phyloP scores from a whole-genome alignment of 2,797 vertebrate species.

The Perodicticus potto region DNA sequence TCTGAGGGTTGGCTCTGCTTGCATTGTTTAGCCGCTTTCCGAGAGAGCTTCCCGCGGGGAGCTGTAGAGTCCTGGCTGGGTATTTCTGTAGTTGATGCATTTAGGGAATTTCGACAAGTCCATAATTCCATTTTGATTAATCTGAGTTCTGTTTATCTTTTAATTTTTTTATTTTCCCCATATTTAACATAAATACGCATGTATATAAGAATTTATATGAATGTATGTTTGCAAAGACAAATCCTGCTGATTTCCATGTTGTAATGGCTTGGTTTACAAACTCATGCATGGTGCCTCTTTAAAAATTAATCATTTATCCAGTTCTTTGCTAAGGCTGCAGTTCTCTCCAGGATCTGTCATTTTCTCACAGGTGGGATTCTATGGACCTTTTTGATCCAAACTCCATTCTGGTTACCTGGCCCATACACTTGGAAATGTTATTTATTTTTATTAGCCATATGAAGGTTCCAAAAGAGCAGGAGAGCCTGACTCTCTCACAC shows the following conservation, averaged over 20 bases:
- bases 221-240: constrained; percentile 2
- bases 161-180: background rate
- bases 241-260: background rate
- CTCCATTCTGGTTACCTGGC: background rate
- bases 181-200: background rate
- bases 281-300: constrained; percentile 37
- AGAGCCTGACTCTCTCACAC: background rate
- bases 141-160: background rate
- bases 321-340: background rate
- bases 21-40: background rate
- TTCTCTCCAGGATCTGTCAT: background rate
- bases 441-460: background rate
- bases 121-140: background rate
- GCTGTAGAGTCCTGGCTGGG: background rate
- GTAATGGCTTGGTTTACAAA: background rate
- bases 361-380: background rate
- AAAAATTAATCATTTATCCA: constrained; percentile 10
- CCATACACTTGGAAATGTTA: background rate
- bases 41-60: too few species aligned
- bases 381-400: background rate
- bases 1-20: background rate
- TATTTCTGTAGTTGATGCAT: background rate
- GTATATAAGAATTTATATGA: background rate
- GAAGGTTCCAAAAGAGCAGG: background rate
- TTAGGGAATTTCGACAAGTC: background rate